These are phyloP conservation scores for Rhopalosiphum nymphaeae DNA, from an alignment of 2,888 invertebrate genomes.

Conservation along the genomic window DNA sequence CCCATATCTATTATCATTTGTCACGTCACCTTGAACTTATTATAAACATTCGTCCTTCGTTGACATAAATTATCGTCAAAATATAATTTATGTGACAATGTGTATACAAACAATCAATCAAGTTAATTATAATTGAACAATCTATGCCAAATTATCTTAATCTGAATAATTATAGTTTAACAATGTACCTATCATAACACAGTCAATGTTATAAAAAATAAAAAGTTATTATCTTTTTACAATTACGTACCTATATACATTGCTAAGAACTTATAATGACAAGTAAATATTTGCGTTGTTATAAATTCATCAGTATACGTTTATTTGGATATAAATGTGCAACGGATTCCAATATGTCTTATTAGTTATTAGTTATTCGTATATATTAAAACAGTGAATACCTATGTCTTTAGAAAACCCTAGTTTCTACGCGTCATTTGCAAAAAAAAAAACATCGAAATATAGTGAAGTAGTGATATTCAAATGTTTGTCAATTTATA, in stretches of 20 bases:
- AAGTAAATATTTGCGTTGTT: background rate
- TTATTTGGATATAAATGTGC: background rate
- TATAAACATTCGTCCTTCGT: slow-evolving; percentile 3
- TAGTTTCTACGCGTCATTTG: background rate
- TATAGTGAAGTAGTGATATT: background rate
- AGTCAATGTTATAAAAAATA: background rate
- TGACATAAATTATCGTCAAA: background rate
- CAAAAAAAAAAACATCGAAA: background rate
- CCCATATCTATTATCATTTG: background rate
- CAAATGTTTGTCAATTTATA: background rate
- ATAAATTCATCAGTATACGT: background rate
- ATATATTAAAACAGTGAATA: background rate
- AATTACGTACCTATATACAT: background rate
- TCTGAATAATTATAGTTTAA: background rate
- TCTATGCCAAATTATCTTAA: background rate
- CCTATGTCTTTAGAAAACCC: background rate
- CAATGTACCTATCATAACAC: background rate
- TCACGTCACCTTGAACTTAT: slow-evolving; percentile 9
- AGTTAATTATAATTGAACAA: background rate
- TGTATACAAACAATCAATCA: background rate
- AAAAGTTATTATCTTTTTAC: background rate
- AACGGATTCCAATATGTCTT: background rate
- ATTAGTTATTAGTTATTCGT: background rate
- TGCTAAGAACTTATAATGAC: background rate
- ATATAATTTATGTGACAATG: background rate